A percentile compares a stretch with the other conserved stretches of the same genome.
Evolutionary conservation across 2,888 invertebrate species (phyloP).

Genomic region (Stegana nigrithorax): DNA sequence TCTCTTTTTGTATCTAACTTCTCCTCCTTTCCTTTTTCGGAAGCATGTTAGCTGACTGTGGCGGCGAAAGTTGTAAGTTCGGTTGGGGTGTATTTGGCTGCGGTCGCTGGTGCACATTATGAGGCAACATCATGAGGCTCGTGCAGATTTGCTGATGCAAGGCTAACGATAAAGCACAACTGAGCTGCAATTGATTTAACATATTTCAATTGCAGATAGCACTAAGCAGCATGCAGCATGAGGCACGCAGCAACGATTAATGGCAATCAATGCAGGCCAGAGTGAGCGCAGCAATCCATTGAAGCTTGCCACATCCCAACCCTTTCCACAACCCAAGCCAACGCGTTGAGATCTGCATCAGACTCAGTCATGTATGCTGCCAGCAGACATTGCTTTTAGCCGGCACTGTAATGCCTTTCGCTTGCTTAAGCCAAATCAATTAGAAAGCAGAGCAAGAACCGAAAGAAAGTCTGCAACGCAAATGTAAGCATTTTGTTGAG

Average conservation of each 20-base stretch:
- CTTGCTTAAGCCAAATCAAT: not conserved
- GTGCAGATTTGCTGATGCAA: slow-evolving; percentile 21
- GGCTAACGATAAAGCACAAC: slow-evolving; percentile 25
- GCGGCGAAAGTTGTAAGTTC: too few species aligned
- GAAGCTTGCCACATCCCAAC: not conserved
- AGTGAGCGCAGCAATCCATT: too few species aligned
- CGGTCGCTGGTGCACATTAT: not conserved
- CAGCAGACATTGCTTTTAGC: not conserved
- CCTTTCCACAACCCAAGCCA: too few species aligned
- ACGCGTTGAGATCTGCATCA: too few species aligned
- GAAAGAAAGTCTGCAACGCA: too few species aligned
- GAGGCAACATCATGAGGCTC: not conserved
- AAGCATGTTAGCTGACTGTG: too few species aligned
- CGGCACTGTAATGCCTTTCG: not conserved
- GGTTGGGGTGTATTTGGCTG: not conserved
- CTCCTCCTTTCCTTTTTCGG: too few species aligned
- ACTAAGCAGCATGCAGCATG: too few species aligned
- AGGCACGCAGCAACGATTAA: not conserved
- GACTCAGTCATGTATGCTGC: not conserved
- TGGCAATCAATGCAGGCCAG: not conserved
- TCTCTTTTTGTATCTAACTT: not conserved
- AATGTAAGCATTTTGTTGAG: too few species aligned
- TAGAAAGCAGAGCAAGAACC: too few species aligned
- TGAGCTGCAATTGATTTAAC: slow-evolving; percentile 34
- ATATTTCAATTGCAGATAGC: slow-evolving; percentile 38